Base-by-base conservation (phyloP, 1,140 invertebrate genomes). In the Cepaea nemoralis region DNA sequence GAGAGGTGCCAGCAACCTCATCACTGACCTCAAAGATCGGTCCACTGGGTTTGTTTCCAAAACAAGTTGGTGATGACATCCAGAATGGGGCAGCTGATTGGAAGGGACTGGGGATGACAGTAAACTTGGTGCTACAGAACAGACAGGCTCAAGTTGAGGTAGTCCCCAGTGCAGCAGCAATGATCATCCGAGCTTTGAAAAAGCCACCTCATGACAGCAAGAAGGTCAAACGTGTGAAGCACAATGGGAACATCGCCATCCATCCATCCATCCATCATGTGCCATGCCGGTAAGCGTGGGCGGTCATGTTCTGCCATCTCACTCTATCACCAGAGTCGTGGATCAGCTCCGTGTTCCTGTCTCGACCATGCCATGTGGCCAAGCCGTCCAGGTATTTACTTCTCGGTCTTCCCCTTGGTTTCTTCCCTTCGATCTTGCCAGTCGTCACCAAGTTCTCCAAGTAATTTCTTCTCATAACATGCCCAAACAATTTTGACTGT, bases 31-130 rank as follows among this genome's bases (percentile, higher is more conserved):
- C 98, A 63, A 99, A 99, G 94, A 88, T 45, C 16, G 42, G 16
- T 45, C 42, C 42, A 45, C 42, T 45, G 42, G 42, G 42, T 45
- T 45, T 45, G 87, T 88, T 98, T 66, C 99, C 99, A 42, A 99
- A 99, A 93, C 99, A 99, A 94, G 95, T 99, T 89, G 99, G 98
- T 94, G 99, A 99, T 94, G 99, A 99, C 92, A 99, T 99, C 90
- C 97, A 98, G 77, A 99, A 99, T 92, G 97, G 97, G 0, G 99
- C 98, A 19, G 94, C 95, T 76, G 98, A 99, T 88, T 99, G 98
- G 98, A 99, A 99, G 91, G 99, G 98, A 87, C 92, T 99, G 67
- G 99, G 99, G 93, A 98, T 99, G 85, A 99, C 98, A 14, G 98
- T 99, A 0, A 96, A 98, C 88, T 92, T 99, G 84, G 98, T 97